These are phyloP conservation scores for Bos taurus DNA, from an alignment of 2,113 vertebrate genomes.

Conservation along the genomic window ARS-UCD2.0 NC_037331.1:92206501-92207000, in stretches of 20 bases:
- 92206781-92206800: neutral
- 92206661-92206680: neutral
- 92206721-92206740: neutral
- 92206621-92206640: neutral
- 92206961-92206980: neutral
- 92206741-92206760: rapidly evolving
- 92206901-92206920: neutral
- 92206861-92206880: neutral
- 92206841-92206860: neutral
- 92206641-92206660: neutral
- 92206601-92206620: neutral
- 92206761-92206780: neutral
- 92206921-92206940: neutral
- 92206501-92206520: neutral
- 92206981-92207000: neutral
- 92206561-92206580: neutral
- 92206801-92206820: neutral
- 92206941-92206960: neutral
- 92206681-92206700: neutral
- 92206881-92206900: neutral
- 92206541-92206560: neutral
- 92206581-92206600: neutral
- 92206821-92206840: neutral
- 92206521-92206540: neutral
- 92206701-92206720: neutral